phyloP scores from a whole-genome alignment of 2,797 vertebrate genomes.

The Buphagus erythrorhynchus region DNA sequence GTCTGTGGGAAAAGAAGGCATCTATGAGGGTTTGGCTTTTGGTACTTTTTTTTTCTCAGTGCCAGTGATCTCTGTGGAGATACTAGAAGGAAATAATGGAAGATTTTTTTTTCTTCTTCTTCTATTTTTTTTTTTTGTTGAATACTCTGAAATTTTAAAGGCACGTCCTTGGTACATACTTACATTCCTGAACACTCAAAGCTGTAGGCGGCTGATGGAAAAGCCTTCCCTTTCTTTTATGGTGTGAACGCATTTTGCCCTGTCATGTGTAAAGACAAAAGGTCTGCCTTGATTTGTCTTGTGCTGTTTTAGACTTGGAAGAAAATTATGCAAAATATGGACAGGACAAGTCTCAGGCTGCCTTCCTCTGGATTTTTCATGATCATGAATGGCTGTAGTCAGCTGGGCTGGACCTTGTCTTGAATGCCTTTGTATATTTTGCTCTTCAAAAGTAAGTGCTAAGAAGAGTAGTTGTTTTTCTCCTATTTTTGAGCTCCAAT shows the following conservation, averaged over 20 bases:
- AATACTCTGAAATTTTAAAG: not conserved
- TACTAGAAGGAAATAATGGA: not conserved
- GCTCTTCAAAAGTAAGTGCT: not conserved
- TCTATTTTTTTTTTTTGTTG: not conserved
- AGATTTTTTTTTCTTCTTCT: not conserved
- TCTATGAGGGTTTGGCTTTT: not conserved
- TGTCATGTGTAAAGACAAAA: not conserved
- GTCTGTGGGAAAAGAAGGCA: not conserved
- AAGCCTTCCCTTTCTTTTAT: not conserved
- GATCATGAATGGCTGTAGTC: not conserved
- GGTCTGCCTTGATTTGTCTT: not conserved
- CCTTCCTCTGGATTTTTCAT: not conserved
- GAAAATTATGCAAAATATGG: not conserved
- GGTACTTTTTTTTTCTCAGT: not conserved
- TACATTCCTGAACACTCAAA: not conserved
- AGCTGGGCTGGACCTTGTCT: not conserved
- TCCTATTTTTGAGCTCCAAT: not conserved
- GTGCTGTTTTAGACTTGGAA: not conserved
- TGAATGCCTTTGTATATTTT: not conserved
- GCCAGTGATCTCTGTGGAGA: not conserved
- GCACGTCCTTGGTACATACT: not conserved
- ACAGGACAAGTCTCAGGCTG: not conserved
- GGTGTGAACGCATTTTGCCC: not conserved
- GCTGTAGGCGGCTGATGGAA: not conserved
- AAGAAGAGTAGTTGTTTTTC: not conserved